phyloP scores from a whole-genome alignment of 2,113 vertebrate species.

The Bombycilla garrulus region DNA sequence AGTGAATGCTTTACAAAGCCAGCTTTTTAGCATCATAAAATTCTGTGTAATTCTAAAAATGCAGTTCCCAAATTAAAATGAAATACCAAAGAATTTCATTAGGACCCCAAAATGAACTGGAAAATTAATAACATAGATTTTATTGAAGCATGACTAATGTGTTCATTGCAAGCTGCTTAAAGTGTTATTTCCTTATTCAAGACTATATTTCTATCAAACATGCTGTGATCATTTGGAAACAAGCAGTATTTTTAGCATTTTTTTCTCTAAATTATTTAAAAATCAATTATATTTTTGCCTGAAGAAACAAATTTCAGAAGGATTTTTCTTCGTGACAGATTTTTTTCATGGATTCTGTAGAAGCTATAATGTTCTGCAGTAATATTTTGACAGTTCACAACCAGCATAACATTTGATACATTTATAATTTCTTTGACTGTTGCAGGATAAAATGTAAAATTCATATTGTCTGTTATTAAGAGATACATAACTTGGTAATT shows the following conservation, averaged over 20 bases:
- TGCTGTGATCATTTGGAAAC: not conserved
- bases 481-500: not conserved
- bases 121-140: conserved; percentile 29
- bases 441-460: not conserved
- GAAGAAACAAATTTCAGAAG: conserved; percentile 6
- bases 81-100: conserved; percentile 22
- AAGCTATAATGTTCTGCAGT: not conserved
- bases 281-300: conserved; percentile 31
- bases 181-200: not conserved
- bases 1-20: not conserved
- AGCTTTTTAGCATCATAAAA: not conserved
- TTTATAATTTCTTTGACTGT: not conserved
- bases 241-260: not conserved
- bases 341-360: conserved; percentile 1
- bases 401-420: conserved; percentile 3
- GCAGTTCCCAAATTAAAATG: not conserved
- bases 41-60: not conserved
- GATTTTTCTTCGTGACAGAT: not conserved
- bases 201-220: conserved; percentile 1
- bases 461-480: not conserved
- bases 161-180: not conserved
- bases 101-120: not conserved
- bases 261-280: not conserved
- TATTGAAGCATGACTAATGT: conserved; percentile 16
- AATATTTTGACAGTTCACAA: conserved; percentile 43